Base-by-base conservation (phyloP, 2,113 vertebrate genomes). In the Cardinalis cardinalis region DNA sequence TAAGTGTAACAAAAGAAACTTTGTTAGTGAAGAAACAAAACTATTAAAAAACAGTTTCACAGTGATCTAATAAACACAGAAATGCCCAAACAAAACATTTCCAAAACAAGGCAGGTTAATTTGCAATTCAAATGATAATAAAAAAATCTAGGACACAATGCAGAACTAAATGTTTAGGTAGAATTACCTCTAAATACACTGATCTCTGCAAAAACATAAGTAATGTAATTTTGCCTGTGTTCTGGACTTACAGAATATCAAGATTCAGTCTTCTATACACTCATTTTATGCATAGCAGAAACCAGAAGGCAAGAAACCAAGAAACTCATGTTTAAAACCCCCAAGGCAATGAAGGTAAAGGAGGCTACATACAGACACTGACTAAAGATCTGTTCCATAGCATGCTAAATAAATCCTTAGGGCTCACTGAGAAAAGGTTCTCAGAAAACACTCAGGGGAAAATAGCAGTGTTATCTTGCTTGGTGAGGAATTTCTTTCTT, bases 1-100 rank as follows among this genome's bases (percentile, higher is more conserved):
- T 92, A 69, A 51, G 32, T 41, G 51, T 49, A 89, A 92, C 13
- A 95, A 95, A 69, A 91, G 26, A 94, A 90, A 79, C 29, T 76
- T 17, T 5, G 44, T 97, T 64, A 97, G 82, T 76, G 72, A 65
- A 10, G 79, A 85, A 85, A 70, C 6, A 68, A 76, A 76, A 61
- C 59, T 1, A 70, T 79, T 64, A 68, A 5, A 60, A 49, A 93
- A 56, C 63, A 85, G 34, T 48, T 84, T 65, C 26, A 51, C 17
- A 73, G 60, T 18, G 15, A 72, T 68, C 28, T 73, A 38, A 76
- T 65, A 88, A 91, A 72, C 65, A 88, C 7, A 40, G 60, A 93
- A 65, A 84, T 79, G 46, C 18, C 63, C 41, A 68, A 84, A 72
- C 23, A 56, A 79, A 80, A 60, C 56, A 51, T 10, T 81, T 89